Evolutionary conservation across 2,797 vertebrate species (phyloP).

Genomic region (Delichon dasypus): DNA sequence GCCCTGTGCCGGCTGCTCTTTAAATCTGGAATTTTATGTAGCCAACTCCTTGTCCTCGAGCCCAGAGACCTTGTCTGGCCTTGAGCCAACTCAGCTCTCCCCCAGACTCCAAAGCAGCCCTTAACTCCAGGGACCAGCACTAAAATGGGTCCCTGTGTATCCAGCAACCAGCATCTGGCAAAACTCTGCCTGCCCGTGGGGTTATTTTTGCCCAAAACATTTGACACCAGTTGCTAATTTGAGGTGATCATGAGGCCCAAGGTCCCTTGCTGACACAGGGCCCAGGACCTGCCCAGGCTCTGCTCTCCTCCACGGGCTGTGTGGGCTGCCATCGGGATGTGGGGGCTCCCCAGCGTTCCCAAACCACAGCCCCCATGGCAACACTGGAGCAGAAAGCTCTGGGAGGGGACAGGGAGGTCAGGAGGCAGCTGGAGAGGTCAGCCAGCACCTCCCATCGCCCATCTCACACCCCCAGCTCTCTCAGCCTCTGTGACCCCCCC

Average conservation of each 20-base stretch:
- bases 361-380: fast-evolving
- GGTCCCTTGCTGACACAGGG: background rate
- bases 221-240: constrained; percentile 74
- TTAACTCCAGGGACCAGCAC: background rate
- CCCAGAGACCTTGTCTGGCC: background rate
- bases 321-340: fast-evolving
- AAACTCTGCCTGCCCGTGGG: background rate
- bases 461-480: background rate
- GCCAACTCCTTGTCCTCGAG: no score
- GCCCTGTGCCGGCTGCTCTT: background rate
- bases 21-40: background rate
- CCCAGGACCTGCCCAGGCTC: background rate
- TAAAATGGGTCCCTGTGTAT: background rate
- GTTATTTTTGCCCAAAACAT: constrained; percentile 79
- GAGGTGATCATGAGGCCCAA: background rate
- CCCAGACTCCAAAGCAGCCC: background rate
- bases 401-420: background rate
- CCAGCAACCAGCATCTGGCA: constrained; percentile 5
- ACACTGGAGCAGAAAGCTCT: background rate
- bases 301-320: fast-evolving
- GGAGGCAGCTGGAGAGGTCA: background rate
- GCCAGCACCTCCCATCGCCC: background rate
- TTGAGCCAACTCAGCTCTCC: background rate
- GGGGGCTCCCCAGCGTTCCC: fast-evolving
- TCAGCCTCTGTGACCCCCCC: background rate